A percentile compares a stretch with the other conserved stretches of the same genome.
phyloP scores from a whole-genome alignment of 2,888 invertebrate species.

The Dryococelus australis region DNA sequence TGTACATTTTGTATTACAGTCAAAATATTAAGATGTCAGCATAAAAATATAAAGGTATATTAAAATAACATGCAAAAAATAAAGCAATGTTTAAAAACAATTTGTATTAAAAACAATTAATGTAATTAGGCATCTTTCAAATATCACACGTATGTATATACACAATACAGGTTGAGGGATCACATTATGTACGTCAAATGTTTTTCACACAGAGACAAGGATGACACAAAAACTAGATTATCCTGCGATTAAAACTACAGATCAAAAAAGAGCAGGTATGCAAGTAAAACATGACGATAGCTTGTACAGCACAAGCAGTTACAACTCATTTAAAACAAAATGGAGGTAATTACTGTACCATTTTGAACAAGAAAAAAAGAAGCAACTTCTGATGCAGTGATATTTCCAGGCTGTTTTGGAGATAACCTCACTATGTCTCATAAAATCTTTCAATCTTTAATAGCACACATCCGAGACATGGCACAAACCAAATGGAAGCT shows the following conservation, averaged over 20 bases:
- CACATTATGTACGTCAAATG: not conserved
- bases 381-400: not conserved
- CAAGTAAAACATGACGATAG: not conserved
- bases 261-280: not conserved
- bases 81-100: not conserved
- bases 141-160: constrained; percentile 5
- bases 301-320: not conserved
- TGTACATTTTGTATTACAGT: not conserved
- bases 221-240: not conserved
- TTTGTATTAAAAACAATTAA: not conserved
- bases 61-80: constrained; percentile 5
- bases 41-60: not conserved
- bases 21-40: constrained; percentile 16
- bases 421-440: not conserved
- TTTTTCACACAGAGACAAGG: not conserved
- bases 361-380: not conserved
- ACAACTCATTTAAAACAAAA: not conserved
- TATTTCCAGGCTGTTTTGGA: constrained; percentile 9
- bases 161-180: not conserved
- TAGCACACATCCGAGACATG: not conserved
- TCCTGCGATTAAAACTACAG: not conserved
- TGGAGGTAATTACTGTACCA: not conserved
- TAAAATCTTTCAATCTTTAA: not conserved
- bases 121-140: constrained; percentile 6
- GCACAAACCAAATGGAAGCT: not conserved